Conservation (phyloP, 2,113 vertebrate species). For the Alligator mississippiensis region DNA sequence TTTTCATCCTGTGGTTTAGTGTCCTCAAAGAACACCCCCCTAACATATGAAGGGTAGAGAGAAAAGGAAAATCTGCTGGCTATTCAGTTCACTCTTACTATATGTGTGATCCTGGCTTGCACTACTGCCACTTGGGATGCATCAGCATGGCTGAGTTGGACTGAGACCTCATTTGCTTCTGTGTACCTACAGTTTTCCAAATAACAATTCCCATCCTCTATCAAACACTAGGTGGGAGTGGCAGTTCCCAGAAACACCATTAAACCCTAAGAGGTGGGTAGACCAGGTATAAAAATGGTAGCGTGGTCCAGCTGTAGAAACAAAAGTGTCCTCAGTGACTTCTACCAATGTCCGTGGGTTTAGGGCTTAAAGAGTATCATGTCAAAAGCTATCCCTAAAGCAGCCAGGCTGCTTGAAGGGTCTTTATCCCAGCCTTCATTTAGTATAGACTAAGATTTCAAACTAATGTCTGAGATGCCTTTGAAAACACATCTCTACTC, state of each 20-base stretch:
- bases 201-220: background rate
- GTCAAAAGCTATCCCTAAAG: background rate
- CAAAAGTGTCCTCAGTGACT: background rate
- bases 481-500: background rate
- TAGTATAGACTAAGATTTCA: background rate
- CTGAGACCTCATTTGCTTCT: background rate
- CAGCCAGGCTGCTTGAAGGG: background rate
- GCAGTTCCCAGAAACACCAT: background rate
- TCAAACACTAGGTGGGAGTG: background rate
- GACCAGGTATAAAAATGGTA: background rate
- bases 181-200: background rate
- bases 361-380: background rate
- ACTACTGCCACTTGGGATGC: background rate
- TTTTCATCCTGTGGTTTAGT: background rate
- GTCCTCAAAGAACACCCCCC: background rate
- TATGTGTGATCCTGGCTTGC: background rate
- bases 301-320: background rate
- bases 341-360: background rate
- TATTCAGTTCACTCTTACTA: accelerated
- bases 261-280: background rate
- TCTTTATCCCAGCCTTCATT: background rate
- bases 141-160: background rate
- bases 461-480: background rate
- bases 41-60: background rate
- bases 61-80: background rate